Conservation (phyloP, 2,113 vertebrate species). For the Pogonocichla stellata region DNA sequence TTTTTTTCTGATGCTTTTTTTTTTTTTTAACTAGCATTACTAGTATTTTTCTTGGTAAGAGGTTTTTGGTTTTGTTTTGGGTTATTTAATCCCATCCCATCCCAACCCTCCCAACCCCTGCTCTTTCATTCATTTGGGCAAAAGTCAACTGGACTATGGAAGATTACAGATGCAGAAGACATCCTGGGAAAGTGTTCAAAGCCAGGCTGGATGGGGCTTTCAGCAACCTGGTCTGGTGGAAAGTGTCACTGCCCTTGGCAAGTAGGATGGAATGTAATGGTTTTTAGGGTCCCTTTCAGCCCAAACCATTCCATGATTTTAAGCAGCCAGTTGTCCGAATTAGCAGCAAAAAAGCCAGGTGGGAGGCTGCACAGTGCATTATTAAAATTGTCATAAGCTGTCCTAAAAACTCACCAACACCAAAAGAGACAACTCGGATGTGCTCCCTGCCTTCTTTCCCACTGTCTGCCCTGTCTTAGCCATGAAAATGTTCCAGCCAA, state of each 20-base stretch:
- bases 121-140: background rate
- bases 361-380: background rate
- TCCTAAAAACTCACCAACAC: background rate
- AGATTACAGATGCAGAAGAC: background rate
- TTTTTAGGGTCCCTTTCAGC: background rate
- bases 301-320: background rate
- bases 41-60: background rate
- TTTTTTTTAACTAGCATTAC: background rate
- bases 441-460: background rate
- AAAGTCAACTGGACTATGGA: background rate
- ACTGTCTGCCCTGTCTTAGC: background rate
- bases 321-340: background rate
- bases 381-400: background rate
- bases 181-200: background rate
- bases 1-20: background rate
- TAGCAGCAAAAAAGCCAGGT: background rate
- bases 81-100: background rate
- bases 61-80: background rate
- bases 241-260: accelerated
- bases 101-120: too few species aligned
- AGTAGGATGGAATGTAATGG: accelerated
- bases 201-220: background rate
- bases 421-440: background rate
- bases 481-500: background rate
- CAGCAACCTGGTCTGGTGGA: background rate